Base-by-base conservation (phyloP, 2,113 vertebrate species). In the Planiliza haematocheilus region DNA sequence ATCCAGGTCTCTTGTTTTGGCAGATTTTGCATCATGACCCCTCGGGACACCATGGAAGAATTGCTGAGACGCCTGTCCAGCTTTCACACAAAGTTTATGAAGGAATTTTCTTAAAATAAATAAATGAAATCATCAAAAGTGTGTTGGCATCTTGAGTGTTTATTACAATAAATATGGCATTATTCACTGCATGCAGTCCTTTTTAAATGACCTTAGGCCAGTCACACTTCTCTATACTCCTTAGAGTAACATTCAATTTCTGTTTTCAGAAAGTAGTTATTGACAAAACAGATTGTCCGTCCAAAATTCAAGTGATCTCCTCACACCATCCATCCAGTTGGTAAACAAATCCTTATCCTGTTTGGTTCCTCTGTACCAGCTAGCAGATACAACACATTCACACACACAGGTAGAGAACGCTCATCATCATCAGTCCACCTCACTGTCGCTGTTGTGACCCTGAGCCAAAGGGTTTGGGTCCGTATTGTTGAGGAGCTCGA, bases 401-500 rank as follows among this genome's bases (percentile, higher is more conserved):
- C 42, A 12, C 1, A 37, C 1, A 20, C 8, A 4, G 0, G 8
- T 16, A 9, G 3, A 57, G 34, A 55, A 67, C 5, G 7, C n/a
- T 34, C 3, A 0, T 6, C 12, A 5, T 24, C 10, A 7, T 90
- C 42, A 91, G 17, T 92, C 92, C 56, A 90, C 79, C 21, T 92
- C 90, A 34, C 73, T 69, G 69, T 90, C 81, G 2, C 77, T 81
- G 64, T 21, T 24, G 11, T 55, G 2, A 24, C 16, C 30, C 16
- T 46, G 57, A 41, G 6, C 2, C 0, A 41, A 59, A 4, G 73
- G 52, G 4, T 58, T 59, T 0, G 67, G 53, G 18, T 89, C 78
- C 2, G 88, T 90, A 18, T 93, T 90, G 36, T 96, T 96, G 59
- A 99, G 94, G 72, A 99, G 94, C 65, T 97, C 92, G 11, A 95